Percentiles rank a stretch among this genome's conserved stretches.
phyloP scores from a whole-genome alignment of 2,113 vertebrate genomes.

The Gnathonemus echidnorhynchus region DNA sequence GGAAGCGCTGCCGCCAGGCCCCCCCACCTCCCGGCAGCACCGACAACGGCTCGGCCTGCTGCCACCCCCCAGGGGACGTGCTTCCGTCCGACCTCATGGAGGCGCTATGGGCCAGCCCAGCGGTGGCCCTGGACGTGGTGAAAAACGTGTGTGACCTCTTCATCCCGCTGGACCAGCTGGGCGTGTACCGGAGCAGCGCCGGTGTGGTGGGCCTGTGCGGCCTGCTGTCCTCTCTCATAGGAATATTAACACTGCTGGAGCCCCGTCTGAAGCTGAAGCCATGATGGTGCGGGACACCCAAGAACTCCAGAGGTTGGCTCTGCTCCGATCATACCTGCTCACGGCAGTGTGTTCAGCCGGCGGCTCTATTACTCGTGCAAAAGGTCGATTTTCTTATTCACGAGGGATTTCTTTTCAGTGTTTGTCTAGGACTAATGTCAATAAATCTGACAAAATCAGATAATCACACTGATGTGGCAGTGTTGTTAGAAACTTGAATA shows the following conservation, averaged over 20 bases:
- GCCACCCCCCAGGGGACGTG: constrained; percentile 54
- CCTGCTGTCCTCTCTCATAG: constrained; percentile 81
- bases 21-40: constrained; percentile 37
- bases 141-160: constrained; percentile 87
- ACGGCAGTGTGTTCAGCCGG: neutral
- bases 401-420: neutral
- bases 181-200: constrained; percentile 69
- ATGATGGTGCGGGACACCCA: neutral
- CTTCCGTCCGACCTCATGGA: constrained; percentile 61
- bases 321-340: neutral
- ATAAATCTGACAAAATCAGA: neutral
- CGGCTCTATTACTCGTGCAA: neutral
- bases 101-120: constrained; percentile 65
- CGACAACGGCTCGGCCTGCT: constrained; percentile 37
- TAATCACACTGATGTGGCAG: neutral
- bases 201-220: constrained; percentile 80
- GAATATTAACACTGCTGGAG: constrained; percentile 67
- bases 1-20: constrained; percentile 37
- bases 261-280: constrained; percentile 74
- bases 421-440: neutral
- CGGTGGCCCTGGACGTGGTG: constrained; percentile 72
- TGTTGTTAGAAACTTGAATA: neutral
- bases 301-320: neutral
- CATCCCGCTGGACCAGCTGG: constrained; percentile 75
- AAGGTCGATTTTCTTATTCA: neutral